Base-by-base conservation (phyloP, 1,140 invertebrate species). In the Heliconius congener region DNA sequence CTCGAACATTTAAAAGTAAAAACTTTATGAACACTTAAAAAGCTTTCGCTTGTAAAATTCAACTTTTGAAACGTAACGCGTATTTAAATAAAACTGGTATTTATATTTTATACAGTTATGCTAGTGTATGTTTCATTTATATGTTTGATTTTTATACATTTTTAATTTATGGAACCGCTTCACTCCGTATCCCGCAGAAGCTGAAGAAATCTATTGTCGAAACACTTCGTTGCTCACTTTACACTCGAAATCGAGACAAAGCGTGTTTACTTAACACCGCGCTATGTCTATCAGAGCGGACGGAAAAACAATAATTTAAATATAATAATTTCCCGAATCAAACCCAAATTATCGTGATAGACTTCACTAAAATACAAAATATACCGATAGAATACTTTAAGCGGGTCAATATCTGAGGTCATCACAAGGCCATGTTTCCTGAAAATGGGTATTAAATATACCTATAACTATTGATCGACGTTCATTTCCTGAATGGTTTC, bases 1-100 rank as follows among this genome's bases (percentile, higher is more conserved):
- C 1, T 66, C 60, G 23, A 66, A 66, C 60, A 30, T 66, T 66
- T 66, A 66, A 66, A 66, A 66, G 13, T 66, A 66, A 27, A 66
- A 66, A 16, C 27, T 66, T 66, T 66, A 66, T 66, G 60, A 66
- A 66, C 60, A 27, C 60, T 66, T 66, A 30, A 66, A 66, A n/a
- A 66, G 60, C 60, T 66, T 66, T 66, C 60, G 60, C 60, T 66
- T 66, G 23, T 66, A 66, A 66, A 66, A 66, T 66, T 30, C 23
- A 30, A 30, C 60, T 66, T 66, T 30, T 52, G 50, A 52, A 52
- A 52, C 13, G 27, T 11, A 66, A 13, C 23, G 23, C 2, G 11
- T 23, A 23, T 60, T 60, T 60, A n/a, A 60, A 60, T 60, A 23
- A 60, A 60, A 60, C n/a, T 8, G 55, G 5, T 52, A 52, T 52